A percentile compares a stretch with the other conserved stretches of the same genome.
Conservation (phyloP, 2,888 invertebrate species). For the Choreutis nemorana region DNA sequence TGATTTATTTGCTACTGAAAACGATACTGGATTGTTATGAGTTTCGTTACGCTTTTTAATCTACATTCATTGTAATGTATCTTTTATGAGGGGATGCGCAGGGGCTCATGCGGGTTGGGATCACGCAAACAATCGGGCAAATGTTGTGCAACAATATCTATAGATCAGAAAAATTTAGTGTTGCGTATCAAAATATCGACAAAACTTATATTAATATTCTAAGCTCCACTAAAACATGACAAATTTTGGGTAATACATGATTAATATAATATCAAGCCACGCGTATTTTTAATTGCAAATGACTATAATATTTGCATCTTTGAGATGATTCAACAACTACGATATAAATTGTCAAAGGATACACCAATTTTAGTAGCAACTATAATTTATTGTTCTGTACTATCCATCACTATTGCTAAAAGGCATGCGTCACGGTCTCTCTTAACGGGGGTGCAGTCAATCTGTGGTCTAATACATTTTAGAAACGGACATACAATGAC, state of each 20-base stretch:
- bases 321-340: too few species aligned
- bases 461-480: conserved; percentile 53
- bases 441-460: conserved; percentile 39
- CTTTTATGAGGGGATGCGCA: conserved; percentile 35
- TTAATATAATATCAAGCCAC: too few species aligned
- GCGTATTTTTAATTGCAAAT: too few species aligned
- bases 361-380: too few species aligned
- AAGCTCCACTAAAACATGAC: too few species aligned
- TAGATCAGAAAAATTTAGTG: conserved; percentile 30
- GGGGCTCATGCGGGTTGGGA: conserved; percentile 26
- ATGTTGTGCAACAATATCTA: conserved; percentile 55
- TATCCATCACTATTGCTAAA: conserved; percentile 14
- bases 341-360: too few species aligned
- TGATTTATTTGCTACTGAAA: conserved; percentile 36
- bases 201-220: too few species aligned
- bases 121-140: conserved; percentile 36
- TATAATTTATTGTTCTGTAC: conserved; percentile 27
- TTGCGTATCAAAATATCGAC: conserved; percentile 20
- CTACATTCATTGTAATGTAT: conserved; percentile 42
- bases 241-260: too few species aligned
- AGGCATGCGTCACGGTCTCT: conserved; percentile 32
- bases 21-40: conserved; percentile 19
- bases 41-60: conserved; percentile 39
- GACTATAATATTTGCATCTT: too few species aligned
- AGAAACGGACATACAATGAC: conserved; percentile 39